Percentiles rank a stretch among this genome's conserved stretches.
phyloP scores from a whole-genome alignment of 2,888 invertebrate species.

The Pseudoips prasinana region DNA sequence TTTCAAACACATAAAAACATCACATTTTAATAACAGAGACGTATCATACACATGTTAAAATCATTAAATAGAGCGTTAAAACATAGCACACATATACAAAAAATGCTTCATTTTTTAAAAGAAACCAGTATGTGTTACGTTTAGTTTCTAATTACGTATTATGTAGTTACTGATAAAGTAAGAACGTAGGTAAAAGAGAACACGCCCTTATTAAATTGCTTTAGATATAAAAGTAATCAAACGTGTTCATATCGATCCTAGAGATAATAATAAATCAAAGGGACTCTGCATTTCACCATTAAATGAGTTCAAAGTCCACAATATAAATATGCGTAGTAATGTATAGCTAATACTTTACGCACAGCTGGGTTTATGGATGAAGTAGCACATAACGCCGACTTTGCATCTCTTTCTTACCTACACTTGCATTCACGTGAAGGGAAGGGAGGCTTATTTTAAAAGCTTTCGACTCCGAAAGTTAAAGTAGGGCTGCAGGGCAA shows the following conservation, averaged over 20 bases:
- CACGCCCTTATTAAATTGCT: slow-evolving; percentile 38
- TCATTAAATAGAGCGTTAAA: too few relatives aligned
- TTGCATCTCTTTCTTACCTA: slow-evolving; percentile 73
- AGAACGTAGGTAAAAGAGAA: slow-evolving; percentile 23
- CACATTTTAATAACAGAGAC: not conserved
- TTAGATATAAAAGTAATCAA: slow-evolving; percentile 35
- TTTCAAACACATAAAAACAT: slow-evolving; percentile 16
- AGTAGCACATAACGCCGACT: slow-evolving; percentile 53
- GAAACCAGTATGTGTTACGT: too few relatives aligned
- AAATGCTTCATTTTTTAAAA: not conserved
- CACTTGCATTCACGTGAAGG: slow-evolving; percentile 48
- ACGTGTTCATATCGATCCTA: slow-evolving; percentile 54
- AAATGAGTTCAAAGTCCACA: slow-evolving; percentile 77
- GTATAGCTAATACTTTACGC: slow-evolving; percentile 58
- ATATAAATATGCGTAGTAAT: slow-evolving; percentile 63
- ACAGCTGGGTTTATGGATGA: slow-evolving; percentile 67
- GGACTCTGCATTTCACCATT: slow-evolving; percentile 66
- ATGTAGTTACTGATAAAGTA: slow-evolving; percentile 10
- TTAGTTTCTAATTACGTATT: slow-evolving; percentile 5
- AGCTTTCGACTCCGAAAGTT: slow-evolving; percentile 62
- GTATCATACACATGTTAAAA: too few relatives aligned
- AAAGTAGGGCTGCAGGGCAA: slow-evolving; percentile 80
- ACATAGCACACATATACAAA: too few relatives aligned
- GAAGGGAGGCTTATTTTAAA: slow-evolving; percentile 58
- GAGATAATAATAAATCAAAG: slow-evolving; percentile 53